These are phyloP conservation scores for Tachuris rubrigastra DNA, from an alignment of 2,113 vertebrate species.

Conservation along the genomic window DNA sequence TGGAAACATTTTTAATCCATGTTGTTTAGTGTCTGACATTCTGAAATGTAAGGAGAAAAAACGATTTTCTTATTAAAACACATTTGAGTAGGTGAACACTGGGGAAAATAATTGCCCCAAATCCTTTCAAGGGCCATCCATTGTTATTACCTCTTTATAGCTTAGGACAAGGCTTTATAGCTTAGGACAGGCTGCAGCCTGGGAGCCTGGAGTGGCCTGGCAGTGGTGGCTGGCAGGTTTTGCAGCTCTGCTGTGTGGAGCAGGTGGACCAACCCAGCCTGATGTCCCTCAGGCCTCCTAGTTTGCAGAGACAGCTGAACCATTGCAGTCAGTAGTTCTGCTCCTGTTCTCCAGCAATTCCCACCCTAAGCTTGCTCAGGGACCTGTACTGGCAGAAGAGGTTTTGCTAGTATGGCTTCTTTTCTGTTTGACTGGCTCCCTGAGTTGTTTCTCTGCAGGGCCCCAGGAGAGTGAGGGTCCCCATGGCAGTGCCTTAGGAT, in stretches of 20 bases:
- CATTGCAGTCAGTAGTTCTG: neutral
- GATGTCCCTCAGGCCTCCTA: neutral
- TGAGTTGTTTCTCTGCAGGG: neutral
- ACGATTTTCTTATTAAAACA: neutral
- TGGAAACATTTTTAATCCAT: neutral
- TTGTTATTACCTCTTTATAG: neutral
- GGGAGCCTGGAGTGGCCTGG: neutral
- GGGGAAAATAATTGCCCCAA: neutral
- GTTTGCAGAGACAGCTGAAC: neutral
- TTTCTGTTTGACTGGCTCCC: neutral
- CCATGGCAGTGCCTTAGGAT: fast-evolving
- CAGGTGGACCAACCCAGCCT: neutral
- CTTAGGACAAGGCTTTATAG: neutral
- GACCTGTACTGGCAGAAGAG: neutral
- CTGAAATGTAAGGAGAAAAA: neutral
- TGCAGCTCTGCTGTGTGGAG: neutral
- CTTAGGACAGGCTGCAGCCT: neutral
- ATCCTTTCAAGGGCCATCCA: neutral
- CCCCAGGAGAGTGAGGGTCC: neutral
- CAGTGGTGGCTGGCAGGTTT: neutral
- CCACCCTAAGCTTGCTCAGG: neutral
- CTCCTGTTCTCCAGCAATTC: neutral
- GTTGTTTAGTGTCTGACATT: neutral
- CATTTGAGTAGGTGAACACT: neutral
- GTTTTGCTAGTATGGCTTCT: neutral